Conservation (phyloP, 2,113 vertebrate species). For the Campylorhamphus procurvoides region DNA sequence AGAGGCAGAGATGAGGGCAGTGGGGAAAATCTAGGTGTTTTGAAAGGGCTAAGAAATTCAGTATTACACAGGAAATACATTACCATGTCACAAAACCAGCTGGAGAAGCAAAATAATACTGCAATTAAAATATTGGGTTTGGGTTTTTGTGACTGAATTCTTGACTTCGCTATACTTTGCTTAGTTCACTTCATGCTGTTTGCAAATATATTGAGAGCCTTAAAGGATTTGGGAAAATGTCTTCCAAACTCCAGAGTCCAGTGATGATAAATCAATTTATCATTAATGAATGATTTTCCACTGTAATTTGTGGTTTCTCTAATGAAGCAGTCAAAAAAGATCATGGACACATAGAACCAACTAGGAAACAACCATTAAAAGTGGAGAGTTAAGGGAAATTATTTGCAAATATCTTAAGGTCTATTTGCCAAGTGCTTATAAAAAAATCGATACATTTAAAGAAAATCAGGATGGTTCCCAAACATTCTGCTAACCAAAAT, state of each 20-base stretch:
- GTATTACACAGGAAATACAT: not conserved
- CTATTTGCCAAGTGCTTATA: slow-evolving; percentile 6
- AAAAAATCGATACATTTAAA: slow-evolving; percentile 6
- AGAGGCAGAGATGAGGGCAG: not conserved
- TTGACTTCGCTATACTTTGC: not conserved
- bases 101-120: not conserved
- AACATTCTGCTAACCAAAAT: slow-evolving; percentile 34
- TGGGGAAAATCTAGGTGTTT: not conserved
- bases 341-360: not conserved
- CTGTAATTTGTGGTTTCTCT: not conserved
- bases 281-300: not conserved
- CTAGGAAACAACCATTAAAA: not conserved
- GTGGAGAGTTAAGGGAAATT: slow-evolving; percentile 3
- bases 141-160: not conserved
- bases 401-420: slow-evolving; percentile 1
- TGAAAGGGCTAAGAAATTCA: not conserved
- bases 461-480: slow-evolving; percentile 34
- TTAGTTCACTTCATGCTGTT: not conserved
- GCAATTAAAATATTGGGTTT: not conserved
- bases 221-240: not conserved
- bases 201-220: not conserved
- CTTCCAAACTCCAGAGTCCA: not conserved
- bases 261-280: not conserved
- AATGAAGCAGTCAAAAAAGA: not conserved
- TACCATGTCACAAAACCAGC: not conserved